Percentiles rank a stretch among this genome's conserved stretches.
phyloP scores from a whole-genome alignment of 2,797 vertebrate species.

The Eulemur mongoz region DNA sequence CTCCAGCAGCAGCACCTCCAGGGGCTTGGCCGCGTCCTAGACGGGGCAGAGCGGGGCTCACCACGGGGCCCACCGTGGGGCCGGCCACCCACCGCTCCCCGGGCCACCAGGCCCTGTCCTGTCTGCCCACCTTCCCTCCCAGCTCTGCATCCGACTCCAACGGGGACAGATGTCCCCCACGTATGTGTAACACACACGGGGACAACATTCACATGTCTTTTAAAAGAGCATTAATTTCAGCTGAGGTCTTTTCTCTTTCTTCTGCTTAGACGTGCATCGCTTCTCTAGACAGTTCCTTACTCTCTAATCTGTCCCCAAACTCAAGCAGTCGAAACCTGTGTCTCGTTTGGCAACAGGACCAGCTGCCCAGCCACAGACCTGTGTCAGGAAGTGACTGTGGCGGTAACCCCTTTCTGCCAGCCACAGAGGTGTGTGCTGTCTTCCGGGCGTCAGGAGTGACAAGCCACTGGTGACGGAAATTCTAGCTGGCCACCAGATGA shows the following conservation, averaged over 20 bases:
- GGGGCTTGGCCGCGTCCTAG: slow-evolving; percentile 95
- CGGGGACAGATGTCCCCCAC: neutral
- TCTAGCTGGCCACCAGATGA: slow-evolving; percentile 62
- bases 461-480: slow-evolving; percentile 44
- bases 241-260: neutral
- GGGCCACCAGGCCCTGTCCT: neutral
- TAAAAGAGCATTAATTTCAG: neutral
- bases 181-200: fast-evolving
- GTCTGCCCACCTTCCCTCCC: neutral
- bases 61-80: neutral
- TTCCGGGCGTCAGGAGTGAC: neutral
- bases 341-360: neutral
- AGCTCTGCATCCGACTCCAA: neutral
- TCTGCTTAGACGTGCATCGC: neutral
- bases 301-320: slow-evolving; percentile 11
- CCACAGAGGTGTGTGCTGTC: neutral
- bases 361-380: neutral
- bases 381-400: neutral
- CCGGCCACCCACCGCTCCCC: fast-evolving
- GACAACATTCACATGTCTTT: neutral
- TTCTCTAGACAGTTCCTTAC: neutral
- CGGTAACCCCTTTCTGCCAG: slow-evolving; percentile 21
- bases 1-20: slow-evolving; percentile 98
- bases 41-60: slow-evolving; percentile 73
- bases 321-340: neutral